These are phyloP conservation scores for Odontesthes bonariensis DNA, from an alignment of 2,113 vertebrate species.

Conservation along the genomic window DNA sequence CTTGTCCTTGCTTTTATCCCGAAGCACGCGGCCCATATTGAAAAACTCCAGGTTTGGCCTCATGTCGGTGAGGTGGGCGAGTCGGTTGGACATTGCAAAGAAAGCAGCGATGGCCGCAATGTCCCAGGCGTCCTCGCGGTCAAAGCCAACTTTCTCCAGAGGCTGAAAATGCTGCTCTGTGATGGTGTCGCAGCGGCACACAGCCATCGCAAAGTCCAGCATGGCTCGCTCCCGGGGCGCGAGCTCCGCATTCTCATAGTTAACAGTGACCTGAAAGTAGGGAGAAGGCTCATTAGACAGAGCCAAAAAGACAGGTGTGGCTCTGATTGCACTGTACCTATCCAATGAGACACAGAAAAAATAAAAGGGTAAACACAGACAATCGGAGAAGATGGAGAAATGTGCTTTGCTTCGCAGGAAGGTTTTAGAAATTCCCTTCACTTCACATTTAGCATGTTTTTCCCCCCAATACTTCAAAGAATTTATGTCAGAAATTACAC, in stretches of 20 bases:
- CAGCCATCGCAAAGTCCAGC: conserved; percentile 87
- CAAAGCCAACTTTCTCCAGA: conserved; percentile 85
- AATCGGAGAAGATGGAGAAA: neutral
- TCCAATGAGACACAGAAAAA: neutral
- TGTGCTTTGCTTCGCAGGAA: no score
- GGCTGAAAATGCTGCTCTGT: conserved; percentile 85
- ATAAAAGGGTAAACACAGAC: neutral
- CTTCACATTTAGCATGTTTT: no score
- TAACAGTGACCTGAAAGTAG: conserved; percentile 81
- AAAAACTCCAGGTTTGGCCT: conserved; percentile 88
- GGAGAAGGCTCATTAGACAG: neutral
- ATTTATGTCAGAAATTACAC: neutral
- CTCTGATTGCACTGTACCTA: fast-evolving
- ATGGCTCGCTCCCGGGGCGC: conserved; percentile 81
- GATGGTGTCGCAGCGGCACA: conserved; percentile 85
- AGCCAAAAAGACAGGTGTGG: no score
- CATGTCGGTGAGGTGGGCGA: conserved; percentile 86
- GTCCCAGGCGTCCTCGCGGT: conserved; percentile 88
- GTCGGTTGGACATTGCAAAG: conserved; percentile 87
- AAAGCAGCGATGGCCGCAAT: conserved; percentile 87
- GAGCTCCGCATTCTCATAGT: conserved; percentile 85
- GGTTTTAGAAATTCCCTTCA: no score
- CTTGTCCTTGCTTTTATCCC: conserved; percentile 61
- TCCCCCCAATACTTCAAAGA: no score
- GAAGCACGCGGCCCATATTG: conserved; percentile 80